Evolutionary conservation across 2,797 vertebrate genomes (phyloP), one percentile per base, ranked within the genome.

Genomic region (Chelon auratus): DNA sequence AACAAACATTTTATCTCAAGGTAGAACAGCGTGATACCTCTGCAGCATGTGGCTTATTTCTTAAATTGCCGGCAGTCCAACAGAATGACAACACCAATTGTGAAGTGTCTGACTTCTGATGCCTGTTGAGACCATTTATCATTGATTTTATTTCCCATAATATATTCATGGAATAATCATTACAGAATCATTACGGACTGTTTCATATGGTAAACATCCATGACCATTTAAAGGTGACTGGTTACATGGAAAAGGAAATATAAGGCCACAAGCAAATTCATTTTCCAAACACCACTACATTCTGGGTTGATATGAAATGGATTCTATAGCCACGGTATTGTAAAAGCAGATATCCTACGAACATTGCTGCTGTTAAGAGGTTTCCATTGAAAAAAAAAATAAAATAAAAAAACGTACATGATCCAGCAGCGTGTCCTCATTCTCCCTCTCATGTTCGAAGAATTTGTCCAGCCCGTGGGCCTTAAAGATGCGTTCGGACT

Each of bases 401-500:
- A 33, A 1, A 64, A 14, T 15, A 2, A 45, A 54, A 22, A 47
- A 53, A 88, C 91, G n/a, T 92, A 99, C 98, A 89, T 96, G 96
- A 63, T 98, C 97, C 80, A 99, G 85, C 3, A 98, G 95, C 0
- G 92, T 97, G 95, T 99, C 96, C 88, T 98, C 98, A 0, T 98
- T 95, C 7, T 96, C 92, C 80, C 93, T 95, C 71, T 99, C 98
- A 0, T 99, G 97, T 67, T 99, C 96, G 0, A 99, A 99, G 94
- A 99, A 99, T 87, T 93, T 96, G 91, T 99, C 97, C 80, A 99
- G 93, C 24, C 98, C 97, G 0, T 98, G 98, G 65, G 97, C 96
- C 81, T 99, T 99, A 75, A 97, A 97, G 7, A 99, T 99, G 81
- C 96, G 96, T 78, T 99, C 98, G 0, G 98, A 99, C 85, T 99